phyloP scores from a whole-genome alignment of 2,113 vertebrate species.

The Dasyornis broadbenti region DNA sequence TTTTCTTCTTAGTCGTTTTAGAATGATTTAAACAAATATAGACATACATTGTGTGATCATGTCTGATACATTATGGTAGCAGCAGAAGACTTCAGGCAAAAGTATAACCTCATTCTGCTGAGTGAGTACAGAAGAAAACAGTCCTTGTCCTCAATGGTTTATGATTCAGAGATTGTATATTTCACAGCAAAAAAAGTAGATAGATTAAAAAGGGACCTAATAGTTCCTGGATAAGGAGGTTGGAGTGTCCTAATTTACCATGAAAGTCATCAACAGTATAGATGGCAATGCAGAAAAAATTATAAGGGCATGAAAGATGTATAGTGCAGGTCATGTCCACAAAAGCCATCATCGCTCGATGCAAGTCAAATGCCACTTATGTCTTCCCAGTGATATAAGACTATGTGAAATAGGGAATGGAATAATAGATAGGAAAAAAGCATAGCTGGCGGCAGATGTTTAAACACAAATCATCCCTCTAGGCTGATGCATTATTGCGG shows the following conservation, averaged over 20 bases:
- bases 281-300: not conserved
- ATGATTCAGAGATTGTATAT: not conserved
- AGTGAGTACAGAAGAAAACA: not conserved
- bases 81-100: not conserved
- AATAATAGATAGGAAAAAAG: not conserved
- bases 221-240: not conserved
- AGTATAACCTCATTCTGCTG: not conserved
- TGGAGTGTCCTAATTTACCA: not conserved
- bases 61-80: not conserved
- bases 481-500: not conserved
- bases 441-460: slow-evolving; percentile 14
- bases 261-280: not conserved
- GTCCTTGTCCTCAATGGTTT: not conserved
- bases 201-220: not conserved
- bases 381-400: slow-evolving; percentile 28
- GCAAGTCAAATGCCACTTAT: slow-evolving; percentile 46
- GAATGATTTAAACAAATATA: not conserved
- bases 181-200: not conserved
- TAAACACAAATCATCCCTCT: slow-evolving; percentile 44
- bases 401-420: not conserved
- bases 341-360: not conserved
- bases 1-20: not conserved
- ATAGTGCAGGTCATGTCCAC: not conserved
- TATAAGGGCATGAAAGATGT: not conserved
- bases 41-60: not conserved